A percentile compares a stretch with the other conserved stretches of the same genome.
These are phyloP conservation scores for Callocephalon fimbriatum DNA, from an alignment of 2,113 vertebrate species.

Conservation along the genomic window DNA sequence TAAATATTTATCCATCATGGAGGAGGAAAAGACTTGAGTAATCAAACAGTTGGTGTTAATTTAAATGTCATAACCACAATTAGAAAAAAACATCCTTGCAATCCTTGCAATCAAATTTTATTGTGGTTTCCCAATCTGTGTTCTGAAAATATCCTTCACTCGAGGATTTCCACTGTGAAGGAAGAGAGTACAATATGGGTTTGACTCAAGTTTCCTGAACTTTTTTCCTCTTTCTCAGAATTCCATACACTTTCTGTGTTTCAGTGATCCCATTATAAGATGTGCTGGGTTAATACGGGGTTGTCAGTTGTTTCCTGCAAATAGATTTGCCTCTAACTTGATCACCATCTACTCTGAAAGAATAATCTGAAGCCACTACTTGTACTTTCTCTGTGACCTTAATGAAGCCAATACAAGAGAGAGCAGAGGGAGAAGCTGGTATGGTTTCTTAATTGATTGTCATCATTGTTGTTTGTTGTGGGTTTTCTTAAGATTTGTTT, in stretches of 20 bases:
- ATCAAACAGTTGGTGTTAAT: slow-evolving; percentile 56
- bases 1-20: slow-evolving; percentile 50
- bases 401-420: background rate
- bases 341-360: background rate
- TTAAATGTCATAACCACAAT: slow-evolving; percentile 62
- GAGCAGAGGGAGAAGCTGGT: background rate
- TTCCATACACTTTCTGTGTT: background rate
- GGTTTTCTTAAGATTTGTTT: background rate
- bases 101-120: slow-evolving; percentile 21
- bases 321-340: background rate
- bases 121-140: background rate
- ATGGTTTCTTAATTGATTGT: background rate
- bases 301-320: background rate
- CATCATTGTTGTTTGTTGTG: fast-evolving
- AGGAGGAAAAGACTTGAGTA: slow-evolving; percentile 30
- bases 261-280: background rate
- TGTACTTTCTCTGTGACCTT: background rate
- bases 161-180: background rate
- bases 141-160: background rate
- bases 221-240: background rate
- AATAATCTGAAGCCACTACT: background rate
- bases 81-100: slow-evolving; percentile 37
- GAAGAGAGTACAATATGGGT: background rate
- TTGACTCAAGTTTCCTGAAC: background rate
- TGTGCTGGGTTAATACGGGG: background rate